These are phyloP conservation scores for Pica pica DNA, from an alignment of 2,113 vertebrate species.

Conservation along the genomic window DNA sequence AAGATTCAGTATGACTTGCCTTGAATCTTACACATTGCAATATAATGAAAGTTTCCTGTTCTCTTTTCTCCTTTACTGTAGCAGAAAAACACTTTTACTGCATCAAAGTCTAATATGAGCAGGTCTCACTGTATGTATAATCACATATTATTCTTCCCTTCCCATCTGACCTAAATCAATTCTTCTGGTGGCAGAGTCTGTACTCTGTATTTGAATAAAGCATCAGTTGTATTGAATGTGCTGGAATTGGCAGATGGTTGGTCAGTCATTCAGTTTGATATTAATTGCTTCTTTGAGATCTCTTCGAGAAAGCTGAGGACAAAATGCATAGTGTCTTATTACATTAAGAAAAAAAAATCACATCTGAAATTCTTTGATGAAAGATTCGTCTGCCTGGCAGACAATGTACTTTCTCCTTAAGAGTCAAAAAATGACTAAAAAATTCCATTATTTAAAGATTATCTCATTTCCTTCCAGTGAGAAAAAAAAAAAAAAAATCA, in stretches of 20 bases:
- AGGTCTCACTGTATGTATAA: not conserved
- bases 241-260: constrained; percentile 47
- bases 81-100: not conserved
- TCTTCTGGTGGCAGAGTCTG: constrained; percentile 14
- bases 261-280: constrained; percentile 48
- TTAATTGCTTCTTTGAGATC: constrained; percentile 57
- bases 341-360: constrained; percentile 30
- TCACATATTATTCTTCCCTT: not conserved
- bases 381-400: constrained; percentile 3
- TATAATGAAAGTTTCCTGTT: not conserved
- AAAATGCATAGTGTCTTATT: constrained; percentile 44
- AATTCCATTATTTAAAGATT: constrained; percentile 26
- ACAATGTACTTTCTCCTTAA: not conserved
- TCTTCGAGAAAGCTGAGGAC: constrained; percentile 21
- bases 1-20: not conserved
- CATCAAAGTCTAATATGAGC: not conserved
- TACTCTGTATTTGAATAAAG: constrained; percentile 18
- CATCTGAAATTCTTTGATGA: constrained; percentile 20
- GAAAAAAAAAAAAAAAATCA: not conserved
- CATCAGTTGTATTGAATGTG: constrained; percentile 34
- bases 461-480: not conserved
- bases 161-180: not conserved
- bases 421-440: not conserved
- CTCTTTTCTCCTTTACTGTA: not conserved
- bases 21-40: not conserved